Evolutionary conservation across 2,113 vertebrate species (phyloP).

Genomic region (Ifrita kowaldi): DNA sequence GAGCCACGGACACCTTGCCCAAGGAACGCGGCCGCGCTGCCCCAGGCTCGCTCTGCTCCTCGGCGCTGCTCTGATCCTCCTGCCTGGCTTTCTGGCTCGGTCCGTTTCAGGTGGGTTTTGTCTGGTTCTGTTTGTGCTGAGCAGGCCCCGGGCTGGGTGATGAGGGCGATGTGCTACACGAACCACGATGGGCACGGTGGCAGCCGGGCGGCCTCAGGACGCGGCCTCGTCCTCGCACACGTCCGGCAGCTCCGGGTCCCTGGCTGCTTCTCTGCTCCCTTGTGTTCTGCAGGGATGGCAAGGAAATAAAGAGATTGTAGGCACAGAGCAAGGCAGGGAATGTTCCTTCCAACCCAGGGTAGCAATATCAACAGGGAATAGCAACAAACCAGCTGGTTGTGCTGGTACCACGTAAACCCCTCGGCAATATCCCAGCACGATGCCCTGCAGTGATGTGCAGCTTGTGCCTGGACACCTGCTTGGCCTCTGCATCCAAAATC

Average conservation of each 20-base stretch:
- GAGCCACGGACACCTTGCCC: background rate
- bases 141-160: background rate
- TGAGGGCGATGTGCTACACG: conserved; percentile 42
- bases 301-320: background rate
- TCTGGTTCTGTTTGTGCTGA: background rate
- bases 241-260: conserved; percentile 70
- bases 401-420: background rate
- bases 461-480: background rate
- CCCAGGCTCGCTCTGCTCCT: background rate
- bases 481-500: background rate
- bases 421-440: accelerated
- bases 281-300: conserved; percentile 60
- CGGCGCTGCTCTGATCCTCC: background rate
- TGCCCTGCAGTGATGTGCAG: background rate
- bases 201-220: conserved; percentile 66
- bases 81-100: background rate
- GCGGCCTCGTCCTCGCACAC: conserved; percentile 72
- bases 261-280: conserved; percentile 64
- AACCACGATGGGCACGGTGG: conserved; percentile 4
- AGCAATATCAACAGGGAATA: background rate
- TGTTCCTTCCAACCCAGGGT: background rate
- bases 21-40: background rate
- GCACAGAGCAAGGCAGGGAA: background rate
- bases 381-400: background rate
- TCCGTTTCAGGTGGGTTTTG: background rate